phyloP scores from a whole-genome alignment of 1,140 invertebrate genomes.

The Nautilus pompilius region DNA sequence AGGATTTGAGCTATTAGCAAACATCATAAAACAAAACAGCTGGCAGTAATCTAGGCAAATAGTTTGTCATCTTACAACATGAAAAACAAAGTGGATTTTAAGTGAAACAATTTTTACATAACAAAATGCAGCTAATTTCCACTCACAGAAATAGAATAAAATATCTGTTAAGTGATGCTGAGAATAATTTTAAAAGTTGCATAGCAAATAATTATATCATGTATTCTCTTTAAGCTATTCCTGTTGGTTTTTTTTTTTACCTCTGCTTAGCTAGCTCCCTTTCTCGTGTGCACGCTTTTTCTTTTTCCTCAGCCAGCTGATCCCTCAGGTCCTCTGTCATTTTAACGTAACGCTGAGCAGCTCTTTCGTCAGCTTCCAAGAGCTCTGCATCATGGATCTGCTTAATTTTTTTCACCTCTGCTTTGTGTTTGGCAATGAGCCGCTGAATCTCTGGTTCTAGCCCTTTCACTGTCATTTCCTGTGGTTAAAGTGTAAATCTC shows the following conservation, averaged over 20 bases:
- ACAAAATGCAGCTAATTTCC: too few relatives aligned
- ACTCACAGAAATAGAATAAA: too few relatives aligned
- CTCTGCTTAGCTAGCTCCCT: constrained; percentile 49
- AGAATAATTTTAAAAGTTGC: too few relatives aligned
- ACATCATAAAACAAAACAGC: too few relatives aligned
- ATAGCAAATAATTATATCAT: too few relatives aligned
- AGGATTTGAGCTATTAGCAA: too few relatives aligned
- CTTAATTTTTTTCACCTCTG: constrained; percentile 54
- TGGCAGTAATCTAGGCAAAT: too few relatives aligned
- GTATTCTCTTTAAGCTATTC: not conserved
- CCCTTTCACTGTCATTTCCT: constrained; percentile 58
- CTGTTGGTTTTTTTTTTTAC: too few relatives aligned
- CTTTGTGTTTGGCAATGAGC: constrained; percentile 55
- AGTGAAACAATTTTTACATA: too few relatives aligned
- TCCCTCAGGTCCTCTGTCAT: constrained; percentile 55
- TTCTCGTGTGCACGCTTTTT: constrained; percentile 50
- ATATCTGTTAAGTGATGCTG: too few relatives aligned
- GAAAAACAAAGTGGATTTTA: too few relatives aligned
- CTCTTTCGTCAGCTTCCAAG: constrained; percentile 52
- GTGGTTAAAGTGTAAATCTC: not conserved
- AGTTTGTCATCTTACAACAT: too few relatives aligned
- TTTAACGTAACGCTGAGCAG: constrained; percentile 50
- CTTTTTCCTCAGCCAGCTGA: constrained; percentile 54
- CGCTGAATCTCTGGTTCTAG: constrained; percentile 56
- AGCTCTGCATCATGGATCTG: constrained; percentile 54